Base-by-base conservation (phyloP, 2,888 invertebrate species). In the Tuta absoluta region DNA sequence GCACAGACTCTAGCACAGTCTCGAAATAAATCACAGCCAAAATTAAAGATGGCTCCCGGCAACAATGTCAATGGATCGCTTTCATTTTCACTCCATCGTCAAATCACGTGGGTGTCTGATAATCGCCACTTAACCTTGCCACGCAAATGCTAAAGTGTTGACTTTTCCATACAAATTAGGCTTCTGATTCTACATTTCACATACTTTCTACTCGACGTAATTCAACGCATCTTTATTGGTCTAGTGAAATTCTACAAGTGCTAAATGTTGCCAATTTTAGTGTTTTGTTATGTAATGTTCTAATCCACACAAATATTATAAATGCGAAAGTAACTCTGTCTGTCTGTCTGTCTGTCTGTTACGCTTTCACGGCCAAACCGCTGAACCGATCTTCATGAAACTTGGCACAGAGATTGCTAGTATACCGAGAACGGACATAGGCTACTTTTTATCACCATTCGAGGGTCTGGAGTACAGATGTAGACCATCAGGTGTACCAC, bases 31-130 rank as follows among this genome's bases (percentile, higher is more conserved):
- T 5, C 17, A 14, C 14, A n/a, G 14, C 5, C n/a, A 19, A 7
- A 49, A 21, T 10, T 21, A 3, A 49, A 21, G 19, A 49, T 10
- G 21, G 21, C 21, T 21, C 19, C 21, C 21, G 8, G 11, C 28
- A 11, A 28, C 28, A 56, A 28, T 28, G 56, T 28, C 56, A 24
- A 24, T 23, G 7, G n/a, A 33, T n/a, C 56, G 14, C 56, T 56
- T 56, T 56, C 56, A 28, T 23, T 56, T 56, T 56, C 56, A 28
- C 56, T 28, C 28, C 23, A 56, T 28, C 10, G 17, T 56, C 11
- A 24, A 28, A 12, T 56, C 56, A 24, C 56, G 56, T 56, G 33
- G 56, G 56, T 28, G 56, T 56, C 3, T 56, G 56, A 56, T 28
- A 28, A 56, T 56, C 14, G 33, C 1, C 56, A 21, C 51, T 12